Base-by-base conservation (phyloP, 92 coral and sea anemone species). In the Phenganax marumi region DNA sequence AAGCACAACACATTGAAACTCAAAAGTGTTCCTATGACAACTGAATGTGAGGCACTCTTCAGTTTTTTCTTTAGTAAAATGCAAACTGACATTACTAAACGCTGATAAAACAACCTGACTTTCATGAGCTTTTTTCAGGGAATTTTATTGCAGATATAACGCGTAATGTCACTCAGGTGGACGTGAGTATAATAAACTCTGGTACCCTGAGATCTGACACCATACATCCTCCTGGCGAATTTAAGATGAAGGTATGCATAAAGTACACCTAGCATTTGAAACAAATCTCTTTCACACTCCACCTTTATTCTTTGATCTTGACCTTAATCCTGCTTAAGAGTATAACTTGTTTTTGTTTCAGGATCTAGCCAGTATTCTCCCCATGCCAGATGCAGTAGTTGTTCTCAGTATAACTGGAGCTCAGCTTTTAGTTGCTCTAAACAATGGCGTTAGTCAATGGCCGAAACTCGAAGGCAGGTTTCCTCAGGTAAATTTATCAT, bases 381-480 rank as follows among this genome's bases (percentile, higher is more conserved):
- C 98, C 6, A 95, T 95, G 98, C 92, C 98, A 3, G 98, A 95
- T 70, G 86, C 93, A 13, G 57, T 95, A 26, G 98, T 95, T 61
- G 91, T 93, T 23, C 58, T 92, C 69, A 84, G 81, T 49, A 66
- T 95, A 63, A 81, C 97, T 84, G 99, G 99, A 21, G 93, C 88
- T 71, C 97, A 96, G 75, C 70, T 96, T 25, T 76, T 92, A 52
- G 79, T 86, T 50, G 99, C 99, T 26, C 79, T 96, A 43, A 97
- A 96, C 76, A 96, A 96, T 86, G 99, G 99, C 50, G 99, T 96
- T n/a, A 96, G 99, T 51, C 99, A 92, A 77, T 96, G 97, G 97
- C 99, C 99, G 21, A 96, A 89, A 75, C 97, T 84, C 13, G 99
- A 96, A 83, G 99, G 99, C 21, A 60, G 99, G 64, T 96, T 96